Evolutionary conservation across 2,113 vertebrate species (phyloP).

Genomic region (Ammodytes dubius): DNA sequence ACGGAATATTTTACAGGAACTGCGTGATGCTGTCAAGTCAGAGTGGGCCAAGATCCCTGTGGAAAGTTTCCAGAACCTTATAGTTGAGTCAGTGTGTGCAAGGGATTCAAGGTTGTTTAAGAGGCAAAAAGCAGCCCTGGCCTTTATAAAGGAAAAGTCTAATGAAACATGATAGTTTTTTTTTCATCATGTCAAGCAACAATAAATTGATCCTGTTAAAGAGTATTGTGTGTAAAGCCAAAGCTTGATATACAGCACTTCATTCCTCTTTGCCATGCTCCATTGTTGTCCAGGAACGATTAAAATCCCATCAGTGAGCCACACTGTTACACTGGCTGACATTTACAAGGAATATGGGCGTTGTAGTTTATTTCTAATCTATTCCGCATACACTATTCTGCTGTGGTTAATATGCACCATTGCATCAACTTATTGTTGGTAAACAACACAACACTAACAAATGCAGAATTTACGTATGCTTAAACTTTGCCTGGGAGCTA

Average conservation of each 20-base stretch:
- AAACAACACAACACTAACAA: background rate
- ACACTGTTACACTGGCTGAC: background rate
- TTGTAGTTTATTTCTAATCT: background rate
- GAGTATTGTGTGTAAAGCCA: background rate
- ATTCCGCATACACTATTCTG: background rate
- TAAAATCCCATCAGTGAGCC: background rate
- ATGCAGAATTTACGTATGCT: background rate
- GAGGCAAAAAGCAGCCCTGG: background rate
- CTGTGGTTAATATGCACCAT: background rate
- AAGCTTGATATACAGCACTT: background rate
- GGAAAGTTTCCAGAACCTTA: constrained; percentile 29
- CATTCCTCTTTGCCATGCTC: background rate
- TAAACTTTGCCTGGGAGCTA: background rate
- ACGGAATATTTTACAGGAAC: constrained; percentile 13
- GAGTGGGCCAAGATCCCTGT: constrained; percentile 20
- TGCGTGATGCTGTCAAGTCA: constrained; percentile 44
- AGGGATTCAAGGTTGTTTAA: constrained; percentile 12
- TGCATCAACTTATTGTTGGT: background rate
- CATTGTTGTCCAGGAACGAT: background rate
- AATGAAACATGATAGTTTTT: background rate
- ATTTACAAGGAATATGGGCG: too few species aligned
- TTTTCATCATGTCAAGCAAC: background rate
- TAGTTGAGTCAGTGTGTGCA: constrained; percentile 21
- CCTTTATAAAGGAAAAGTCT: constrained; percentile 2
- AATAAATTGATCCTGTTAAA: background rate